Evolutionary conservation across 2,888 invertebrate genomes (phyloP).

Genomic region (Crepidodera aurea): DNA sequence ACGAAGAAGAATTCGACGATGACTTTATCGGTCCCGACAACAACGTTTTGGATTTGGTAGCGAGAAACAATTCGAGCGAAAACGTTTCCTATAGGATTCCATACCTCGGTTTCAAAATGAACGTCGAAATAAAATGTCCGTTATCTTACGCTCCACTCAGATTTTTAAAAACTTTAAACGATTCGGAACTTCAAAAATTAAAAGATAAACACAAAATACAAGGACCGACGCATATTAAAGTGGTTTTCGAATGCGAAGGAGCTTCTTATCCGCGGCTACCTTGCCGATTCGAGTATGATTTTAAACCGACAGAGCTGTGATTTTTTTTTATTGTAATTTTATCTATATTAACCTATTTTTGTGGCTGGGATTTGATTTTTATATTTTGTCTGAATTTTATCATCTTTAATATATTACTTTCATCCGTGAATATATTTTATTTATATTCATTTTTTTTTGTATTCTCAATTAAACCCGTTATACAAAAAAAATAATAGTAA

Average conservation of each 20-base stretch:
- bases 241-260: slow-evolving; percentile 52
- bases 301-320: slow-evolving; percentile 35
- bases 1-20: slow-evolving; percentile 42
- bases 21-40: slow-evolving; percentile 40
- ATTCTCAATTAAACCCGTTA: too few species aligned
- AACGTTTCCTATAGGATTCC: slow-evolving; percentile 43
- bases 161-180: slow-evolving; percentile 39
- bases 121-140: slow-evolving; percentile 51
- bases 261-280: slow-evolving; percentile 53
- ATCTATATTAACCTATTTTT: slow-evolving; percentile 23
- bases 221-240: slow-evolving; percentile 41
- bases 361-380: slow-evolving; percentile 28
- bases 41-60: slow-evolving; percentile 23
- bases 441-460: slow-evolving; percentile 3
- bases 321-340: slow-evolving; percentile 28
- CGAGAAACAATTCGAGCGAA: slow-evolving; percentile 37
- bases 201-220: slow-evolving; percentile 33
- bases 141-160: slow-evolving; percentile 49
- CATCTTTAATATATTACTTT: background rate
- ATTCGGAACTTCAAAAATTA: slow-evolving; percentile 27
- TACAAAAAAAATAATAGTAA: too few species aligned
- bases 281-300: slow-evolving; percentile 46
- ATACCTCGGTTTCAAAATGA: slow-evolving; percentile 50
- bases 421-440: slow-evolving; percentile 20
- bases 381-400: slow-evolving; percentile 19